Conservation (phyloP, 2,113 vertebrate genomes). For the Sterrhoptilus dennistouni region DNA sequence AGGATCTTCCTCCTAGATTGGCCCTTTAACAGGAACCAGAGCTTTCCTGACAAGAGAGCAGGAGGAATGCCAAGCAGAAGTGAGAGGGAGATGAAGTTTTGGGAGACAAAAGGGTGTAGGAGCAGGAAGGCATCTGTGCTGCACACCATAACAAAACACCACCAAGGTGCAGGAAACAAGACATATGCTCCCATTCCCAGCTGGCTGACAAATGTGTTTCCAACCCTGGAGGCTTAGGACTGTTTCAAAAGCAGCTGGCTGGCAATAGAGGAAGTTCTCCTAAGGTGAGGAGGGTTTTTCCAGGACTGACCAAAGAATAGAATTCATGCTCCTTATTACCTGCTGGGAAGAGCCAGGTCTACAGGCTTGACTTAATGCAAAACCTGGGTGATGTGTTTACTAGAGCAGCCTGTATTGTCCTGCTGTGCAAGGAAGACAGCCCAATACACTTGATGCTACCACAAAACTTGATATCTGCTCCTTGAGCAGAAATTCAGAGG, state of each 20-base stretch:
- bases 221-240: neutral
- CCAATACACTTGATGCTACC: neutral
- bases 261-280: neutral
- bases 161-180: neutral
- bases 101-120: neutral
- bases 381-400: neutral
- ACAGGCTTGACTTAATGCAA: neutral
- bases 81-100: neutral
- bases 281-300: neutral
- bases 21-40: neutral
- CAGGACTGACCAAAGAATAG: neutral
- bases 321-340: neutral
- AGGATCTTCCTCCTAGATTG: neutral
- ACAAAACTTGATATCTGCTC: neutral
- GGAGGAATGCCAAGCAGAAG: neutral
- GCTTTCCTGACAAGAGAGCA: neutral
- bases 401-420: neutral
- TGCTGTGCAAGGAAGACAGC: neutral
- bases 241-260: neutral
- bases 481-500: neutral
- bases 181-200: neutral
- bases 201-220: neutral
- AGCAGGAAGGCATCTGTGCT: neutral
- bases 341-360: neutral
- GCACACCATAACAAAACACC: neutral